Evolutionary conservation across 2,797 vertebrate genomes (phyloP).

Genomic region (Platyrinchus mystaceus): DNA sequence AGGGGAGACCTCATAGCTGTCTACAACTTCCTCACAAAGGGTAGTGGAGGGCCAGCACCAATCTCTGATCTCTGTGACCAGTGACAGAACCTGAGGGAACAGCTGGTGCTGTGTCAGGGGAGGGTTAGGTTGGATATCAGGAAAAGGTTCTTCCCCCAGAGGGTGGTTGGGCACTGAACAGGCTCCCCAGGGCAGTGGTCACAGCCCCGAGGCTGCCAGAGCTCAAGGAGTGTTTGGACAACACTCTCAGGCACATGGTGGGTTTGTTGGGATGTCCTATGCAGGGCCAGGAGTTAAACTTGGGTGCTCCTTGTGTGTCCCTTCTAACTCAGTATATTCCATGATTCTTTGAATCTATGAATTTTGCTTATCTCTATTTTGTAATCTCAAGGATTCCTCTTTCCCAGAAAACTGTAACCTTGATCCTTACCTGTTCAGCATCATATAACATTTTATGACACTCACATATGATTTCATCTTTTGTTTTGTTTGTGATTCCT

Average conservation of each 20-base stretch:
- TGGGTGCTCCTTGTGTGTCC: neutral
- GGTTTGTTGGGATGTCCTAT: neutral
- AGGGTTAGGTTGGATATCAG: accelerated
- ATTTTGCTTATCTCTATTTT: neutral
- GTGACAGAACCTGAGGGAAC: accelerated
- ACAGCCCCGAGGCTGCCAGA: neutral
- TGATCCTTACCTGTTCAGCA: neutral
- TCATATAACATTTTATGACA: neutral
- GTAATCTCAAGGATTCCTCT: neutral
- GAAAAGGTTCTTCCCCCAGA: neutral
- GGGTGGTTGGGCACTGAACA: neutral
- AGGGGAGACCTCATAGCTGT: neutral
- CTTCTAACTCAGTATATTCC: neutral
- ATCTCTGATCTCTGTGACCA: neutral
- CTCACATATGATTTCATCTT: neutral
- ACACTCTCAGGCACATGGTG: accelerated
- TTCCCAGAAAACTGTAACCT: neutral
- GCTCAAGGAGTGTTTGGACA: neutral
- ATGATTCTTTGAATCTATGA: neutral
- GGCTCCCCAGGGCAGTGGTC: neutral
- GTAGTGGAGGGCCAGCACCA: accelerated
- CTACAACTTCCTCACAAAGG: neutral
- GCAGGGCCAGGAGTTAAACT: accelerated
- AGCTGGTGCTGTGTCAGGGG: accelerated
- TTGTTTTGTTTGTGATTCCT: neutral